A percentile compares a stretch with the other conserved stretches of the same genome.
These are phyloP conservation scores for Halocaridina rubra DNA, from an alignment of 2,888 invertebrate genomes.

Conservation along the genomic window DNA sequence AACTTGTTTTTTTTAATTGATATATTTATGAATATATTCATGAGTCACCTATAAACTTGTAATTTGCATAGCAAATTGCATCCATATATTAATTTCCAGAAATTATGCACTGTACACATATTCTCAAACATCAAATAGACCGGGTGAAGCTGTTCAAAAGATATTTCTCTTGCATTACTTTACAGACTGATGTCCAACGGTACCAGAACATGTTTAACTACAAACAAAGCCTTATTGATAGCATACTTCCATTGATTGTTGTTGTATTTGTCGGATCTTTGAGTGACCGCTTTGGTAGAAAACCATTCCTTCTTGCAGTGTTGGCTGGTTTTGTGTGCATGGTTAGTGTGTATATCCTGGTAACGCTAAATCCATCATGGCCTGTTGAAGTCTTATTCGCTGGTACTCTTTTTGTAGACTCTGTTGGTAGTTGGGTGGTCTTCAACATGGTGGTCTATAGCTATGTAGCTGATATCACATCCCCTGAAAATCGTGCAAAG, in stretches of 20 bases:
- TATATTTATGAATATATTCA: not conserved
- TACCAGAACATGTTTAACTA: conserved; percentile 54
- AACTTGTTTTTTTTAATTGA: not conserved
- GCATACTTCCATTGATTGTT: conserved; percentile 64
- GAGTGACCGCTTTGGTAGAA: conserved; percentile 65
- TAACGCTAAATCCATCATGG: conserved; percentile 60
- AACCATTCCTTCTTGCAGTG: conserved; percentile 65
- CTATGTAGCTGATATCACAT: conserved; percentile 67
- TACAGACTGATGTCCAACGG: conserved; percentile 45
- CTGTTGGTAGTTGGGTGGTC: conserved; percentile 73
- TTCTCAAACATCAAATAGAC: not conserved
- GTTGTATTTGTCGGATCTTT: conserved; percentile 65
- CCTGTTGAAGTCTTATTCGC: conserved; percentile 65
- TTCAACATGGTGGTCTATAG: conserved; percentile 66
- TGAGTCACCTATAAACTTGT: not conserved
- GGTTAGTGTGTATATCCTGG: conserved; percentile 62
- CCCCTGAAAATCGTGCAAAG: conserved; percentile 74
- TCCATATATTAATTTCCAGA: too few relatives aligned
- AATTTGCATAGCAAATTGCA: not conserved
- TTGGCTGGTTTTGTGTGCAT: conserved; percentile 64
- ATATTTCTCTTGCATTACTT: not conserved
- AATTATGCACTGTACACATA: too few relatives aligned
- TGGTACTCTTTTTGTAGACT: conserved; percentile 66
- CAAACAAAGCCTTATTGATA: conserved; percentile 64
- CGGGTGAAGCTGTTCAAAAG: not conserved